Base-by-base conservation (phyloP, 2,888 invertebrate genomes). In the Latrodectus elegans region DNA sequence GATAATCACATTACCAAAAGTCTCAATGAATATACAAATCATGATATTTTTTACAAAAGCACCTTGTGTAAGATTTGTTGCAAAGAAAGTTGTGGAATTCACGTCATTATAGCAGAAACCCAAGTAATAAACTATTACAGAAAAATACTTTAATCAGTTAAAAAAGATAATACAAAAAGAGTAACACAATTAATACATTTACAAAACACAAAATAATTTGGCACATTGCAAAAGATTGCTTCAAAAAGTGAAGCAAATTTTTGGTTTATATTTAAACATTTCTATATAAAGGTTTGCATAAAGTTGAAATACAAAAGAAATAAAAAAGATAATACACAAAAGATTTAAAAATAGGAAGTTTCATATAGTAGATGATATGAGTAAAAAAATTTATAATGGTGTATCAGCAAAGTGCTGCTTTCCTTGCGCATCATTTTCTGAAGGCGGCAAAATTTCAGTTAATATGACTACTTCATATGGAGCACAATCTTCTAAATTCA, bases 401-500 rank as follows among this genome's bases (percentile, higher is more conserved):
- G 87, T 89, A 78, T 86, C 86, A 51, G 84, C 88, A 65, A 90
- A 79, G 65, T 87, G 85, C 38, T 73, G 70, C 67, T 89, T 89
- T 38, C 60, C 65, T 51, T 82, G 71, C 26, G 84, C 84, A 22
- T 10, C 70, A n/a, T 82, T 88, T 53, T 83, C 89, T 72, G 52
- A 26, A 65, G 82, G 90, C 0, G 88, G 88, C 67, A 86, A 83
- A 17, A 89, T 83, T 81, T 89, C 89, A 6, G 89, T 89, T 14
- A 92, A 88, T 14, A 95, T 93, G 3, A 95, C 94, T 82, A 95
- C 94, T 91, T 95, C 95, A 92, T 96, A 96, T 0, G 95, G 95
- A 90, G 95, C 94, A 91, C 95, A 96, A 91, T 95, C 95, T 17
- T 95, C 94, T 90, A 95, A 92, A 86, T 94, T 94, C 60, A 95